Evolutionary conservation across 2,113 vertebrate genomes (phyloP).

Genomic region (human): GRCh38 chr12:18942001-18942500

Average conservation of each 20-base stretch:
- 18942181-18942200: no score
- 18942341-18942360: neutral
- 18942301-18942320: conserved; percentile 8
- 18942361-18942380: neutral
- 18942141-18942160: no score
- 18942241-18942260: no score
- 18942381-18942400: neutral
- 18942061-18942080: fast-evolving
- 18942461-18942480: neutral
- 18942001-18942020: neutral
- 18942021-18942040: fast-evolving
- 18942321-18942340: neutral
- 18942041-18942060: no score
- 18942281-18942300: neutral
- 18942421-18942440: neutral
- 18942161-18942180: no score
- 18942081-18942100: no score
- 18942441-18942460: neutral
- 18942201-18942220: no score
- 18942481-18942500: neutral
- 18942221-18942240: no score
- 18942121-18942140: fast-evolving
- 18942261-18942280: no score
- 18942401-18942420: neutral
- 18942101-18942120: no score